Conservation (phyloP, 1,140 invertebrate genomes). For the Drosophila lini region DNA sequence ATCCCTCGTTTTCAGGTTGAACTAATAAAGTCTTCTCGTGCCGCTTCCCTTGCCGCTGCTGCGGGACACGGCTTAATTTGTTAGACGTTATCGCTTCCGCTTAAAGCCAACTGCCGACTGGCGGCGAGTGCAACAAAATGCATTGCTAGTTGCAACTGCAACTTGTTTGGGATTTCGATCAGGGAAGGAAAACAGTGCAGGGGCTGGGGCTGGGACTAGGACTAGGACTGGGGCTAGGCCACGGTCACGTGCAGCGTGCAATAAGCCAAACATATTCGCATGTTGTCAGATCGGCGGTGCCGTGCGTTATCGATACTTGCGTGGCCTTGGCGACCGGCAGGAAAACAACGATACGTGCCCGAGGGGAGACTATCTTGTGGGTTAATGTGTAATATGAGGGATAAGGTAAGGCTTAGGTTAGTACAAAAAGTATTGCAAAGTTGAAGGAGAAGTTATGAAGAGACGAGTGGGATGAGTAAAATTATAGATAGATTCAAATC, state of each 20-base stretch:
- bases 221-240: background rate
- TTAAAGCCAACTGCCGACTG: slow-evolving; percentile 62
- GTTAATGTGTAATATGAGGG: slow-evolving; percentile 3
- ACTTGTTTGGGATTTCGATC: slow-evolving; percentile 44
- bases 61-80: slow-evolving; percentile 75
- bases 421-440: no score
- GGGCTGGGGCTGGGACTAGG: background rate
- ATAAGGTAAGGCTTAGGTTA: no score
- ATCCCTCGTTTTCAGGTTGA: background rate
- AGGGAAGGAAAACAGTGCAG: no score
- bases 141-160: slow-evolving; percentile 47
- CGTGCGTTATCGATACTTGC: slow-evolving; percentile 53
- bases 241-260: slow-evolving; percentile 70
- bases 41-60: slow-evolving; percentile 9
- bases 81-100: slow-evolving; percentile 78
- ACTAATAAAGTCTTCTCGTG: slow-evolving; percentile 70
- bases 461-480: background rate
- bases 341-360: slow-evolving; percentile 14
- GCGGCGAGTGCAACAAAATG: slow-evolving; percentile 55
- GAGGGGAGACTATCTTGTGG: slow-evolving; percentile 11
- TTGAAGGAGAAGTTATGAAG: background rate
- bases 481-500: no score
- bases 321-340: slow-evolving; percentile 59
- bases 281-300: slow-evolving; percentile 52
- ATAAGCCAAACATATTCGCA: slow-evolving; percentile 72